phyloP scores from a whole-genome alignment of 2,888 invertebrate genomes.

The Cantharis lateralis region DNA sequence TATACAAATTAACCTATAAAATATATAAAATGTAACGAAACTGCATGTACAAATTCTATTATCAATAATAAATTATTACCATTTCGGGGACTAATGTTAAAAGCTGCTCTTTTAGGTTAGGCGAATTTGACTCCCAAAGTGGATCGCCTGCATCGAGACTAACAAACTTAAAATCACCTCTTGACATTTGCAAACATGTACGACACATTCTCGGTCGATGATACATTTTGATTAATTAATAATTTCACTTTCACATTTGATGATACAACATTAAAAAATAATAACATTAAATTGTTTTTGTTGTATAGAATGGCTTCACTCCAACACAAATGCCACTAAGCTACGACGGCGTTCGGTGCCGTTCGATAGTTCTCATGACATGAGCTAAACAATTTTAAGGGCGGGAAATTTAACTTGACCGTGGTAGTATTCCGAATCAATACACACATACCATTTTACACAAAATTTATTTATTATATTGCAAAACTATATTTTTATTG shows the following conservation, averaged over 20 bases:
- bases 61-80: constrained; percentile 16
- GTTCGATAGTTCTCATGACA: not conserved
- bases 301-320: constrained; percentile 3
- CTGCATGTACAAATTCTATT: not conserved
- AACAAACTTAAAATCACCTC: constrained; percentile 29
- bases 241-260: constrained; percentile 11
- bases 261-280: not conserved
- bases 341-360: constrained; percentile 1
- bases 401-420: not conserved
- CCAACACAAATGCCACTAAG: not conserved
- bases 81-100: constrained; percentile 22
- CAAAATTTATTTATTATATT: not conserved
- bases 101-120: constrained; percentile 29
- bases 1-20: not conserved
- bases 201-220: constrained; percentile 25
- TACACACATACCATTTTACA: not conserved
- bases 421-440: not conserved
- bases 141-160: constrained; percentile 25
- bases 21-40: not conserved
- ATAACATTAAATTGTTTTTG: constrained; percentile 10
- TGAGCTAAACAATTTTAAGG: not conserved
- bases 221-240: constrained; percentile 19
- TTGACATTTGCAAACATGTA: constrained; percentile 28
- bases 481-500: not conserved
- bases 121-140: constrained; percentile 27